Evolutionary conservation across 2,888 invertebrate species (phyloP), one percentile per base, ranked within the genome.

Genomic region (Torymus aiolomorphi): DNA sequence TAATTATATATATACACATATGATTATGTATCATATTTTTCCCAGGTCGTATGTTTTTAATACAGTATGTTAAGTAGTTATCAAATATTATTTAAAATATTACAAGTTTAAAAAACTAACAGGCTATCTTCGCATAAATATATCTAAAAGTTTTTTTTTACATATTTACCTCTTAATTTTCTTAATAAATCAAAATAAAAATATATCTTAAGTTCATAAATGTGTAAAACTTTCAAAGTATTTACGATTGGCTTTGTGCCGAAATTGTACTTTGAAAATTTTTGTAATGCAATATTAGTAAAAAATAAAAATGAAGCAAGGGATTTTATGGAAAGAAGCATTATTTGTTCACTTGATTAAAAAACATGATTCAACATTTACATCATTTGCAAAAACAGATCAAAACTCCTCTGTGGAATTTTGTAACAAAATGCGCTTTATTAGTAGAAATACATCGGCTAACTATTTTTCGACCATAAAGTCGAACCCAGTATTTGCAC

Each of bases 361-460:
- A 78, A 78, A 76, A 77, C 77, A 82, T 82, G 79, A 80, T 66
- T 82, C 74, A 77, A 78, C 76, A 76, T 72, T 69, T 78, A 78
- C 16, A 70, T 59, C 31, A 67, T 78, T 78, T 73, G 69, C 71
- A 82, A 78, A 80, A 82, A 82, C 82, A 82, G 80, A 84, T 76
- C 82, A 83, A 80, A 84, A 83, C 72, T 84, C 81, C 78, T 82
- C 80, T 80, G 81, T 82, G 82, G 82, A 83, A 85, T 84, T 87
- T 86, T 84, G 85, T 87, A 88, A 88, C 86, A 87, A 88, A 88
- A 86, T 87, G 86, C 82, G 83, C 84, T 87, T 82, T 88, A 86
- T 88, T 88, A 86, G 73, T 88, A 87, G 86, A 87, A 86, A 87
- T 87, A 87, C 87, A 87, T 86, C 84, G 84, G 86, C 84, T 86